Conservation (phyloP, 2,888 invertebrate species). For the Tipula lateralis region DNA sequence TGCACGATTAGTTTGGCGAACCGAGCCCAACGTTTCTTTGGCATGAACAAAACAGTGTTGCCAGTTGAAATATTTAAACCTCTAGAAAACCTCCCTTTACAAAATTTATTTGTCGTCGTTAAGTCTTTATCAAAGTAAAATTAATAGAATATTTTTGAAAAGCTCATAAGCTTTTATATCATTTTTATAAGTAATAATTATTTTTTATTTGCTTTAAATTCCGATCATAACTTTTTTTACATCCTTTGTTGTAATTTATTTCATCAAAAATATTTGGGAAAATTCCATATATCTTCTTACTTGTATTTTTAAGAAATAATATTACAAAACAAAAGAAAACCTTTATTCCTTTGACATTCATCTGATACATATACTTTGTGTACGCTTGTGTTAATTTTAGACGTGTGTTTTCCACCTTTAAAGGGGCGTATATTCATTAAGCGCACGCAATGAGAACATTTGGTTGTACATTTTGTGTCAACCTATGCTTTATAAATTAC, state of each 20-base stretch:
- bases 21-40: too few relatives aligned
- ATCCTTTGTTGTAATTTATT: not conserved
- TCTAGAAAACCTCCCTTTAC: too few relatives aligned
- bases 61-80: too few relatives aligned
- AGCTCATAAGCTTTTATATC: too few relatives aligned
- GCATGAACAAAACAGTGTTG: too few relatives aligned
- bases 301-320: not conserved
- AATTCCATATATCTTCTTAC: not conserved
- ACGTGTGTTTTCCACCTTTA: not conserved
- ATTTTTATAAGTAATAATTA: not conserved
- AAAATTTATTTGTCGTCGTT: too few relatives aligned
- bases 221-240: not conserved
- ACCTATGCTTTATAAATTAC: not conserved
- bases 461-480: not conserved
- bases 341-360: not conserved
- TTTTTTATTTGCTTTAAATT: not conserved
- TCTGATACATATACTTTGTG: not conserved
- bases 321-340: not conserved
- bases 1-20: too few relatives aligned
- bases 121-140: too few relatives aligned
- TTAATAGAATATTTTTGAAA: too few relatives aligned
- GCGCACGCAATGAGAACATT: not conserved
- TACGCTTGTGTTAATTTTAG: not conserved
- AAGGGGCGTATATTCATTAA: not conserved
- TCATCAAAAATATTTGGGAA: not conserved